Conservation (phyloP, 1,140 invertebrate genomes). For the Ceratina australensis region DNA sequence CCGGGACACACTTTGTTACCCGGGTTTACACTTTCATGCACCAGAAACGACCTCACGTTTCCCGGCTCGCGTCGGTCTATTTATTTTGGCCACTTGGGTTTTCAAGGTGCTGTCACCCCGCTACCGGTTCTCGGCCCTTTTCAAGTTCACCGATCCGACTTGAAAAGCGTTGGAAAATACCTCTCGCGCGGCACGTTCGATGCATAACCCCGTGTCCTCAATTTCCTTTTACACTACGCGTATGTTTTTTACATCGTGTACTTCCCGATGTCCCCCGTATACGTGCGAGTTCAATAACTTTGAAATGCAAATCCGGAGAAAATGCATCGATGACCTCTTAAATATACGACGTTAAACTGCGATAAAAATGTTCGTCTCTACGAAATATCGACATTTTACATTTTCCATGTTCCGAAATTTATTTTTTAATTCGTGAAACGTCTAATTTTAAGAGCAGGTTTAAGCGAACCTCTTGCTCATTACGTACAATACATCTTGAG, state of each 20-base stretch:
- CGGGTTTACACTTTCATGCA: slow-evolving; percentile 66
- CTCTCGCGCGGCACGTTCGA: not conserved
- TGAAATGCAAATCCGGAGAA: not conserved
- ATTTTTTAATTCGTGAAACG: no score
- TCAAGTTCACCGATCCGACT: slow-evolving; percentile 50
- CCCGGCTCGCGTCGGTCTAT: slow-evolving; percentile 58
- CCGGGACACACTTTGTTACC: slow-evolving; percentile 65
- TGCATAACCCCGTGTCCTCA: not conserved
- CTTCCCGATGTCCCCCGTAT: not conserved
- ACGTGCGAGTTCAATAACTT: not conserved
- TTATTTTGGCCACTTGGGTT: slow-evolving; percentile 64
- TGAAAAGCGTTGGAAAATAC: slow-evolving; percentile 25
- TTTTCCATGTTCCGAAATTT: no score
- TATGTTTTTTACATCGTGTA: not conserved
- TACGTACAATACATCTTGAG: no score
- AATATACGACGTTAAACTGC: not conserved
- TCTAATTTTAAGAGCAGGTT: no score
- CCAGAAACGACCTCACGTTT: slow-evolving; percentile 63
- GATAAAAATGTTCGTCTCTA: no score
- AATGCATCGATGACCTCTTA: not conserved
- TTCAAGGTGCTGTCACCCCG: slow-evolving; percentile 56
- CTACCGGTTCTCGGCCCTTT: slow-evolving; percentile 32
- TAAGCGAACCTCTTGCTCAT: no score
- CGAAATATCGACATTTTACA: no score
- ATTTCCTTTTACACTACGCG: not conserved